Percentiles rank a stretch among this genome's conserved stretches.
Evolutionary conservation across 2,797 vertebrate genomes (phyloP).

Genomic region (Spheniscus humboldti): DNA sequence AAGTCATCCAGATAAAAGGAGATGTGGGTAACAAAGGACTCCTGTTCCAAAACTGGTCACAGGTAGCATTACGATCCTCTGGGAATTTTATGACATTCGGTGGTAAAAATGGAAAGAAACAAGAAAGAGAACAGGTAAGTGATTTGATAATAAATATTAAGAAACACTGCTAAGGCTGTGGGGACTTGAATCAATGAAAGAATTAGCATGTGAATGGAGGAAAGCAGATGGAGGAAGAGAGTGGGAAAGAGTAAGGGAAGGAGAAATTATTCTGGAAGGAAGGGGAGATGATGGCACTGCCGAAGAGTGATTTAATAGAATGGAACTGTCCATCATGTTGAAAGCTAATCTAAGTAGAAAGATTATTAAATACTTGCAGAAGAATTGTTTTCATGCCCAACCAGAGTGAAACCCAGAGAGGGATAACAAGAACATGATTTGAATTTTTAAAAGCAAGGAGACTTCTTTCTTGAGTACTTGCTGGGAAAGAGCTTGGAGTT

Average conservation of each 20-base stretch:
- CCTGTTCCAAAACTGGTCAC: background rate
- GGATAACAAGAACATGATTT: background rate
- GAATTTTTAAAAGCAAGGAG: background rate
- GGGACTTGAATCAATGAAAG: background rate
- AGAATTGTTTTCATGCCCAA: slow-evolving; percentile 20
- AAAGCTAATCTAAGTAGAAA: slow-evolving; percentile 26
- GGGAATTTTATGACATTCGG: background rate
- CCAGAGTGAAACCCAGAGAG: background rate
- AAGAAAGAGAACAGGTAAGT: background rate
- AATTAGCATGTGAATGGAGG: background rate
- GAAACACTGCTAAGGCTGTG: background rate
- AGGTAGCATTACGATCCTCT: background rate
- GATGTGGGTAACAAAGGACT: background rate
- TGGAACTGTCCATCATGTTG: background rate
- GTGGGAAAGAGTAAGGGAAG: background rate
- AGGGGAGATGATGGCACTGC: background rate
- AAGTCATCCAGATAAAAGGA: background rate
- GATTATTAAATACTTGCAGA: slow-evolving; percentile 24
- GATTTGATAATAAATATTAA: background rate
- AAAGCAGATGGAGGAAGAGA: background rate
- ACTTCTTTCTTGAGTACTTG: background rate
- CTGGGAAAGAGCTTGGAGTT: background rate
- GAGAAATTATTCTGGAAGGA: background rate
- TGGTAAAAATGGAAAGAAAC: background rate
- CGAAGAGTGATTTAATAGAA: background rate